Conservation (phyloP, 2,113 vertebrate genomes). For the Lasiurus borealis region DNA sequence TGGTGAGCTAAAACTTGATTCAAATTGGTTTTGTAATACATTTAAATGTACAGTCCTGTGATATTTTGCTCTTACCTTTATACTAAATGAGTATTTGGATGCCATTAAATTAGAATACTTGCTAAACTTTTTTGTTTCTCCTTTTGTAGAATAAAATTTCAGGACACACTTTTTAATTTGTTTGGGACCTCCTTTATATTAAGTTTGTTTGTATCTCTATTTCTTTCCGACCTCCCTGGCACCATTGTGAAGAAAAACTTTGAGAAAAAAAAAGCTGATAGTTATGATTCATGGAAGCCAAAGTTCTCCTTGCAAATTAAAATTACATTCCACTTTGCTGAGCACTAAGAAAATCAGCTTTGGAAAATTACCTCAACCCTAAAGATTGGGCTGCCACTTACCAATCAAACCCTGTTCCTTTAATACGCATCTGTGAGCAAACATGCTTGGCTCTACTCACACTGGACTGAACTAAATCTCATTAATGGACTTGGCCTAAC, state of each 20-base stretch:
- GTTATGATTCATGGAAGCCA: slow-evolving; percentile 74
- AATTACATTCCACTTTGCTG: slow-evolving; percentile 79
- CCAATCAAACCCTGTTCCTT: slow-evolving; percentile 56
- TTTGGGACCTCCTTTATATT: slow-evolving; percentile 54
- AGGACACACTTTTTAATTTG: slow-evolving; percentile 70
- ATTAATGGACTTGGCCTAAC: slow-evolving; percentile 79
- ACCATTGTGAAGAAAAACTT: slow-evolving; percentile 74
- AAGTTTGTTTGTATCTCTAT: slow-evolving; percentile 70
- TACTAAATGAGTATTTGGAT: slow-evolving; percentile 34
- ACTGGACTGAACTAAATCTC: slow-evolving; percentile 75
- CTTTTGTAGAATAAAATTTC: slow-evolving; percentile 70
- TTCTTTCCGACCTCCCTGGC: slow-evolving; percentile 71
- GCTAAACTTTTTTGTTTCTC: slow-evolving; percentile 23
- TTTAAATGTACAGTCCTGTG: slow-evolving; percentile 62
- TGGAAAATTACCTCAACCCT: slow-evolving; percentile 75
- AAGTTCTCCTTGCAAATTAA: slow-evolving; percentile 80
- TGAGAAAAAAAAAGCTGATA: slow-evolving; percentile 78
- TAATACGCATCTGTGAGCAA: slow-evolving; percentile 55
- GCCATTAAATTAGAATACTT: slow-evolving; percentile 53
- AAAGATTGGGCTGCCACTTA: slow-evolving; percentile 64
- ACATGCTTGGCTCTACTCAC: slow-evolving; percentile 37
- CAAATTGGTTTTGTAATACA: slow-evolving; percentile 83
- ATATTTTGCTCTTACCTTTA: slow-evolving; percentile 35
- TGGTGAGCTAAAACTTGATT: slow-evolving; percentile 85
- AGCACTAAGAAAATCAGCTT: slow-evolving; percentile 78